Evolutionary conservation across 2,113 vertebrate genomes (phyloP).

Genomic region (Myotis davidii): DNA sequence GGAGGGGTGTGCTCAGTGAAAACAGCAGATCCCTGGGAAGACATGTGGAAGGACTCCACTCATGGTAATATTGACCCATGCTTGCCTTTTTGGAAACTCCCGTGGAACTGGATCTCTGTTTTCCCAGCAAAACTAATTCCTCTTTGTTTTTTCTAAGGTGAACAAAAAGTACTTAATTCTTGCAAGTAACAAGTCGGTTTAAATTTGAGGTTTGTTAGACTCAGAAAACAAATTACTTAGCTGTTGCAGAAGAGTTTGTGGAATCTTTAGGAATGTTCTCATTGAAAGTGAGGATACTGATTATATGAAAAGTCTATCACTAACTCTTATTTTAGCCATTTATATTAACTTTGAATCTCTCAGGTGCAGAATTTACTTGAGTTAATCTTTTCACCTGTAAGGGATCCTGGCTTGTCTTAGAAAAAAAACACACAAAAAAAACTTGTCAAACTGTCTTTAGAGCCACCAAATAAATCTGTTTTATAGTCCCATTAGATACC

Average conservation of each 20-base stretch:
- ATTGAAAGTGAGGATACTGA: constrained; percentile 47
- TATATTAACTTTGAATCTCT: constrained; percentile 45
- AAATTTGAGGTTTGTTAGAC: constrained; percentile 52
- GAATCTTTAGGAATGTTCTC: constrained; percentile 54
- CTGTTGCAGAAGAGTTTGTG: constrained; percentile 50
- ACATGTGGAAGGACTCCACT: background rate
- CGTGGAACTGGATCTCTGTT: background rate
- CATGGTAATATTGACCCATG: background rate
- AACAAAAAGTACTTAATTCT: constrained; percentile 36
- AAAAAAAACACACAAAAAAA: background rate
- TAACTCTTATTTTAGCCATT: constrained; percentile 32
- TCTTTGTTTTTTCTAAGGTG: background rate
- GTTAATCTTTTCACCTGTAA: constrained; percentile 59
- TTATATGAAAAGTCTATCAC: constrained; percentile 45
- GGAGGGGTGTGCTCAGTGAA: background rate
- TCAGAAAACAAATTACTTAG: constrained; percentile 51
- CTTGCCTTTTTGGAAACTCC: background rate
- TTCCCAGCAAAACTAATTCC: constrained; percentile 44
- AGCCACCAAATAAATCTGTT: constrained; percentile 72
- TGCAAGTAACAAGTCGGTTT: background rate
- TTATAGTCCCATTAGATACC: constrained; percentile 68
- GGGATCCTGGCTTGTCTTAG: background rate
- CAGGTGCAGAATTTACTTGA: constrained; percentile 60
- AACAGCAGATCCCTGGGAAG: background rate
- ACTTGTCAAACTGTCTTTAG: constrained; percentile 48